Conservation (phyloP, 2,888 invertebrate genomes). For the Nineta flava region DNA sequence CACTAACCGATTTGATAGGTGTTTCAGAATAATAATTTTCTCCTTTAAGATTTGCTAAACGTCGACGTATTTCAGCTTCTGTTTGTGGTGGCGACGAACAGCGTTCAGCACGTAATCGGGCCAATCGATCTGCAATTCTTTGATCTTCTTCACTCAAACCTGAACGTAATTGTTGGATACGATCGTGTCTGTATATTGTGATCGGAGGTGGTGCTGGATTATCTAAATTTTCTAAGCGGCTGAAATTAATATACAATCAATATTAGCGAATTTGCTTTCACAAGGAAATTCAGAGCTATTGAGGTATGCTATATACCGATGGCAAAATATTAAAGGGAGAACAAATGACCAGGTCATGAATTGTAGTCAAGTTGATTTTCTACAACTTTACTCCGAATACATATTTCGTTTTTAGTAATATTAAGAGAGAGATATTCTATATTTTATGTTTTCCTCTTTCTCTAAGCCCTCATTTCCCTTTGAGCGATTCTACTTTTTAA, state of each 20-base stretch:
- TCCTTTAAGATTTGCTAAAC: constrained; percentile 53
- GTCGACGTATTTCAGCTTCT: constrained; percentile 45
- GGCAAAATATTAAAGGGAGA: too few species aligned
- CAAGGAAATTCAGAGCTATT: not conserved
- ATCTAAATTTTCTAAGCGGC: constrained; percentile 34
- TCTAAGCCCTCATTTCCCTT: too few species aligned
- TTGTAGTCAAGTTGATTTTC: too few species aligned
- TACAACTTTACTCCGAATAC: too few species aligned
- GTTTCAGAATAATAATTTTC: constrained; percentile 26
- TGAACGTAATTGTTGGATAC: constrained; percentile 22
- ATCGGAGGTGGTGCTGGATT: constrained; percentile 38
- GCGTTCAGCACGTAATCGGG: constrained; percentile 45
- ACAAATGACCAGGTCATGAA: too few species aligned
- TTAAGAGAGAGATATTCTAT: too few species aligned
- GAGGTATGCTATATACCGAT: too few species aligned
- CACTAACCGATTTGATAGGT: constrained; percentile 17
- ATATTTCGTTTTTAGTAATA: too few species aligned
- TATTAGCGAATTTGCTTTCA: too few species aligned
- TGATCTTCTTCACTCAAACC: constrained; percentile 37
- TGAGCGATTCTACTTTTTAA: too few species aligned
- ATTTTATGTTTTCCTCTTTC: too few species aligned
- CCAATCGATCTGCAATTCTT: constrained; percentile 47
- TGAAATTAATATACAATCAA: constrained; percentile 16
- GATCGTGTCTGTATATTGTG: constrained; percentile 31
- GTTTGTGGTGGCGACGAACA: constrained; percentile 30